phyloP scores from a whole-genome alignment of 2,113 vertebrate species.

The Irena cyanogastra region DNA sequence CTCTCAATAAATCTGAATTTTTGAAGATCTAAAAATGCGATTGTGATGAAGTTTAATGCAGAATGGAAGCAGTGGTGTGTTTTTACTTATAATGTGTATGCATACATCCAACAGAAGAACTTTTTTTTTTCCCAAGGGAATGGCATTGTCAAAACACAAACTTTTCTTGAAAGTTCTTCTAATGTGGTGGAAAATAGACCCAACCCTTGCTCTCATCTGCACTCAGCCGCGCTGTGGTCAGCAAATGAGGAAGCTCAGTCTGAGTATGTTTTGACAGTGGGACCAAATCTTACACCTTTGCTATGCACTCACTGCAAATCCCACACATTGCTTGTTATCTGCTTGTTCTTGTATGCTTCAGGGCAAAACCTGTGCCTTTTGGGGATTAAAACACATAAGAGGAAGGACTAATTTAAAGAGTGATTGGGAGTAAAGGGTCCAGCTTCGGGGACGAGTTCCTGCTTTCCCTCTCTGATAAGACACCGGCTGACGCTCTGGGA shows the following conservation, averaged over 20 bases:
- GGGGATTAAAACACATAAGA: background rate
- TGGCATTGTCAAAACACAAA: background rate
- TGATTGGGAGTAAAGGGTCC: background rate
- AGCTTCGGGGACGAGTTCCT: background rate
- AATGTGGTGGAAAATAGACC: background rate
- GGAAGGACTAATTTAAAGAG: background rate
- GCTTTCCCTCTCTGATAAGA: background rate
- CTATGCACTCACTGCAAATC: background rate
- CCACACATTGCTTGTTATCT: background rate
- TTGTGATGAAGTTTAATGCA: background rate
- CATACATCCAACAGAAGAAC: background rate
- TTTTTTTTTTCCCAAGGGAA: background rate
- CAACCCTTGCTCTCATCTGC: background rate
- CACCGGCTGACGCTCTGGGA: background rate
- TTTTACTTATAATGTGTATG: background rate
- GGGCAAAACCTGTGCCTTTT: background rate
- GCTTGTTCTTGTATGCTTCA: background rate
- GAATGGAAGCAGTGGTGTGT: background rate
- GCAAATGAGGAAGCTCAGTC: background rate
- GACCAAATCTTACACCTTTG: background rate
- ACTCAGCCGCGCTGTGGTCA: background rate
- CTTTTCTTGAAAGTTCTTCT: background rate
- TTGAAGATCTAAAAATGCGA: background rate
- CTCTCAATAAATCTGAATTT: background rate
- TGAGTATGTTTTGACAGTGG: background rate